These are phyloP conservation scores for Etheostoma cragini DNA, from an alignment of 2,113 vertebrate species.

Conservation along the genomic window DNA sequence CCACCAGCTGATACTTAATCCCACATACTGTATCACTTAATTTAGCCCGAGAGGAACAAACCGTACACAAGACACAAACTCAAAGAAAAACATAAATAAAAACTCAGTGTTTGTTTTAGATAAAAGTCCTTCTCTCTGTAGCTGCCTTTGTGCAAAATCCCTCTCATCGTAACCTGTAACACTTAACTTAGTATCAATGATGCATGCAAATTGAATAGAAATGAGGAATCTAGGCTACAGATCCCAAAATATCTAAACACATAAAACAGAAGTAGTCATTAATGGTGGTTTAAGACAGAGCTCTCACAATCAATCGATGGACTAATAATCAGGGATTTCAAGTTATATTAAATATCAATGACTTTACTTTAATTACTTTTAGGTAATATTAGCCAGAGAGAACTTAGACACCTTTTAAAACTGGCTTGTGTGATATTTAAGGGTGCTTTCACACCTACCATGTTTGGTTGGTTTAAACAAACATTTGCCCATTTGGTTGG, in stretches of 20 bases:
- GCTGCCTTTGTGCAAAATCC: constrained; percentile 36
- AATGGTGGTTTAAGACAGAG: constrained; percentile 32
- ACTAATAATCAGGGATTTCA: constrained; percentile 53
- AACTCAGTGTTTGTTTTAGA: constrained; percentile 31
- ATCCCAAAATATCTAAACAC: constrained; percentile 66
- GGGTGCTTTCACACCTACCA: not conserved
- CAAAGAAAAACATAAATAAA: constrained; percentile 39
- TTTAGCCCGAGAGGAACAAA: constrained; percentile 50
- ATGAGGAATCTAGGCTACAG: constrained; percentile 51
- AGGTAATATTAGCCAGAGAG: not conserved
- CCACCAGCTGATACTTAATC: constrained; percentile 53
- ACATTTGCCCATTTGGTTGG: not conserved
- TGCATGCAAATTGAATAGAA: constrained; percentile 66
- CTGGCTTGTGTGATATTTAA: not conserved
- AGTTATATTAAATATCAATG: constrained; percentile 14
- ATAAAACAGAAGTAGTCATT: constrained; percentile 55
- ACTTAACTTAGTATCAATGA: constrained; percentile 29
- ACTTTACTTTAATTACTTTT: too few relatives aligned
- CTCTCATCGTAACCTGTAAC: constrained; percentile 49
- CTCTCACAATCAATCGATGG: constrained; percentile 58
- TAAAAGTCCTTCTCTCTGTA: constrained; percentile 31
- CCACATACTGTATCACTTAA: constrained; percentile 40
- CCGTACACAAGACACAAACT: constrained; percentile 16
- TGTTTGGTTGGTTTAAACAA: not conserved
- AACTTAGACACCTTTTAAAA: constrained; percentile 25